Evolutionary conservation across 30 jellyfish, hydroid and myxozoan genomes (phyloP).

Genomic region (Turritopsis dohrnii): DNA sequence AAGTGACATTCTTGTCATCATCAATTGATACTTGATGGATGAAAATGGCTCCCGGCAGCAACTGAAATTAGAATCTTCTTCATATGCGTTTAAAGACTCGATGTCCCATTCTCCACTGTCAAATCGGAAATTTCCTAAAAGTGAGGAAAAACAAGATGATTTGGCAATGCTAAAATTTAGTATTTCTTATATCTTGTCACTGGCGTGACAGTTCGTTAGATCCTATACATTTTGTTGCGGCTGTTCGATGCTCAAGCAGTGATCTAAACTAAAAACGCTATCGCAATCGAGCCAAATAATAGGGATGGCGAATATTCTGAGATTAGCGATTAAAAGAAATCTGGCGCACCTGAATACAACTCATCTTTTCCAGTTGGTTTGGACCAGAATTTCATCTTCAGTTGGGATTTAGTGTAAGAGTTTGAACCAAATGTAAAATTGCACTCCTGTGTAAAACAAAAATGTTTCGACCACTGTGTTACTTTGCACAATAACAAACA

Average conservation of each 20-base stretch:
- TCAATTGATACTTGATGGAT: conserved; percentile 28
- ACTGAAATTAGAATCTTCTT: conserved; percentile 23
- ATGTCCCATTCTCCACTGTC: conserved; percentile 74
- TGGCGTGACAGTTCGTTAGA: neutral
- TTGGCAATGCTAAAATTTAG: neutral
- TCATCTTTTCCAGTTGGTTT: conserved; percentile 10
- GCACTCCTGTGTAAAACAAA: conserved; percentile 9
- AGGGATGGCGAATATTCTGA: too few relatives aligned
- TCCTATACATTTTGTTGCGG: neutral
- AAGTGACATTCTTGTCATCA: conserved; percentile 42
- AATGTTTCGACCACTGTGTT: too few relatives aligned
- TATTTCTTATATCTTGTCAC: too few relatives aligned
- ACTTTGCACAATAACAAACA: too few relatives aligned
- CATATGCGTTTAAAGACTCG: conserved; percentile 13
- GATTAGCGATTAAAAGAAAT: too few relatives aligned
- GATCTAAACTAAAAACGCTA: neutral
- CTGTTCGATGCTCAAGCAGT: too few relatives aligned
- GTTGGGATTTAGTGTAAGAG: conserved; percentile 24
- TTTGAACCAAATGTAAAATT: conserved; percentile 46
- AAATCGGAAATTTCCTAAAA: conserved; percentile 48
- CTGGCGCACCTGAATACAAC: neutral
- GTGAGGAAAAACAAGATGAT: neutral
- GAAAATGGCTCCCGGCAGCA: conserved; percentile 51
- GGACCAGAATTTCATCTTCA: conserved; percentile 29
- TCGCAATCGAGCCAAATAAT: neutral